A percentile compares a stretch with the other conserved stretches of the same genome.
Conservation (phyloP, 1,140 invertebrate species). For the Pogonomyrmex californicus region DNA sequence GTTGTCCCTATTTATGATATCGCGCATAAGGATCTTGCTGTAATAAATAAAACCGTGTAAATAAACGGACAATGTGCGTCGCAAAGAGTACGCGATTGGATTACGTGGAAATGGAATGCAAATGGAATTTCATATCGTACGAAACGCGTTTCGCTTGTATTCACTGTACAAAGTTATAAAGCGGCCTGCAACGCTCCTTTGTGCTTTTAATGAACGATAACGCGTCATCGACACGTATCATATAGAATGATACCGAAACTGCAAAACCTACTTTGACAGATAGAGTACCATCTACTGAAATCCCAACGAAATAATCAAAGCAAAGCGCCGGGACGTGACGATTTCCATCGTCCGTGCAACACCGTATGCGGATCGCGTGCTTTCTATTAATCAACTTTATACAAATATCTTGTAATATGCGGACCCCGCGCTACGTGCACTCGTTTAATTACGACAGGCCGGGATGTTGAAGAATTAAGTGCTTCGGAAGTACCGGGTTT, state of each 20-base stretch:
- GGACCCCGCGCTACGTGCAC: neutral
- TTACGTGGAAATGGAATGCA: slow-evolving; percentile 19
- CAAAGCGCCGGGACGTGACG: neutral
- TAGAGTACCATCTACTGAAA: slow-evolving; percentile 15
- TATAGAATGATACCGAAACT: slow-evolving; percentile 37
- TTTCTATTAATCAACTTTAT: slow-evolving; percentile 39
- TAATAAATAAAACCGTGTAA: neutral
- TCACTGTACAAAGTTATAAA: slow-evolving; percentile 48
- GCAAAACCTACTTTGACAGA: slow-evolving; percentile 43
- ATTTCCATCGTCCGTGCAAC: slow-evolving; percentile 31
- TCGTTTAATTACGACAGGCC: slow-evolving; percentile 18
- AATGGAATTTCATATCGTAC: slow-evolving; percentile 42
- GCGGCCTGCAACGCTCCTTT: slow-evolving; percentile 44
- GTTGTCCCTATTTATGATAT: neutral
- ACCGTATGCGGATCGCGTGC: neutral
- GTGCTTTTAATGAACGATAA: slow-evolving; percentile 63
- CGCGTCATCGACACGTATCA: slow-evolving; percentile 54
- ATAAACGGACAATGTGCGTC: slow-evolving; percentile 14
- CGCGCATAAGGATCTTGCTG: neutral
- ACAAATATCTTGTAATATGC: slow-evolving; percentile 12
- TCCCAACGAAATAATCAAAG: slow-evolving; percentile 51
- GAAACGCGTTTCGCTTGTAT: slow-evolving; percentile 19
- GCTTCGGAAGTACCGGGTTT: neutral
- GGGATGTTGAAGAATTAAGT: slow-evolving; percentile 1
- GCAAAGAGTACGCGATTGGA: slow-evolving; percentile 32